Base-by-base conservation (phyloP, 2,113 vertebrate genomes). In the Tor tambroides region DNA sequence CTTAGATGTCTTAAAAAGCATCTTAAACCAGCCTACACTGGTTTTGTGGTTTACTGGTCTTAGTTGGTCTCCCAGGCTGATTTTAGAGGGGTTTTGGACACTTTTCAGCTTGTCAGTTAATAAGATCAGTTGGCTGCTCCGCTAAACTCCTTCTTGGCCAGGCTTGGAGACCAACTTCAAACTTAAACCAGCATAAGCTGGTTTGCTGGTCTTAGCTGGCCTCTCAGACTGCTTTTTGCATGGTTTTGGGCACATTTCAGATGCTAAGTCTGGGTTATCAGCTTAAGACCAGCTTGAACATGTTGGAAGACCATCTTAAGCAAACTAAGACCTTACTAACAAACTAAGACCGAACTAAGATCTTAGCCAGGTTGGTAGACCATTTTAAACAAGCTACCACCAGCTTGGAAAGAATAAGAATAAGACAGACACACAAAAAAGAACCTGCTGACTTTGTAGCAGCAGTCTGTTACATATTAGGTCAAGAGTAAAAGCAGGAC, bases 401-500 rank as follows among this genome's bases (percentile, higher is more conserved):
- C 69, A 72, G 21, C 30, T 61, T 80, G 49, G 23, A 38, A 21
- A 10, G 21, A 63, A 63, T 17, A 12, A 49, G 35, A 17, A 81
- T 9, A 41, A 41, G 10, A 49, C 15, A n/a, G n/a, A 3, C 15
- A 67, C 23, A 82, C 0, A 43, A 49, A 35, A 32, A 35, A 32
- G 41, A 69, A 21, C 28, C 43, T 9, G 10, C 28, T 86, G 19
- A 61, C 12, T 81, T 61, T 81, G 26, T 35, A 21, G 19, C 38
- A 49, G 51, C 38, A 75, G 7, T 15, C 93, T 90, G 80, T 92
- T 92, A 91, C 89, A 89, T 69, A 88, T 91, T 78, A 78, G 38
- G 46, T 54, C 69, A 54, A 56, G 67, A 54, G 46, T 54, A 23
- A 82, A 77, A 83, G 54, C 63, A 71, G 84, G 63, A 83, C 88